Evolutionary conservation across 1,140 invertebrate species (phyloP), one percentile per base, ranked within the genome.

Genomic region (Aphis craccivora): DNA sequence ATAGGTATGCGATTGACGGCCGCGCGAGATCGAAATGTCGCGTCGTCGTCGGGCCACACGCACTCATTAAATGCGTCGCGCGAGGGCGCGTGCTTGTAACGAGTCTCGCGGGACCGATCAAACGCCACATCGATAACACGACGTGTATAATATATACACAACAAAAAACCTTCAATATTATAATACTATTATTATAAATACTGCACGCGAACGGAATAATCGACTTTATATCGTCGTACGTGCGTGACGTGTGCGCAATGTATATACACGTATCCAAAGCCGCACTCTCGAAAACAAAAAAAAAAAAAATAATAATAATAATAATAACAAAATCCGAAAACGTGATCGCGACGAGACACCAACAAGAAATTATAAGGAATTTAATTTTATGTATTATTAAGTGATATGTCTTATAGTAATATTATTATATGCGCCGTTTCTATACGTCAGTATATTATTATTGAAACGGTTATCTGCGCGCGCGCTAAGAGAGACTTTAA

Each of bases 171-270:
- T 76, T 20, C 60, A 14, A 76, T 76, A 76, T 76, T 76, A 60
- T 60, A 30, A 60, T 55, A 55, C 7, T 60, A 60, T 60, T 60
- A 60, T n/a, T 30, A n/a, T n/a, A 20, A 76, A 76, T 20, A 76
- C 14, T 76, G n/a, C 45, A 35, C 48, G 48, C 87, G 45, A 35
- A 60, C 35, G 20, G 14, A 90, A 30, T 40, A 40, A 90, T 90
- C 88, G 51, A 90, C 53, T 90, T 90, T 43, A 60, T 22, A 35
- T n/a, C 89, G 89, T 43, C 89, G 55, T 90, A 90, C 89, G 89
- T 90, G 89, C 89, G 55, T 67, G 55, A 88, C 87, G n/a, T n/a
- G 45, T 53, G 87, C 45, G 45, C 40, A 5, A 45, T 88, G 45
- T 48, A 30, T 87, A 22, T 48, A 30, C 48, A 22, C 14, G 30